Evolutionary conservation across 2,113 vertebrate genomes (phyloP), one percentile per base, ranked within the genome.

Genomic region (Caretta caretta): DNA sequence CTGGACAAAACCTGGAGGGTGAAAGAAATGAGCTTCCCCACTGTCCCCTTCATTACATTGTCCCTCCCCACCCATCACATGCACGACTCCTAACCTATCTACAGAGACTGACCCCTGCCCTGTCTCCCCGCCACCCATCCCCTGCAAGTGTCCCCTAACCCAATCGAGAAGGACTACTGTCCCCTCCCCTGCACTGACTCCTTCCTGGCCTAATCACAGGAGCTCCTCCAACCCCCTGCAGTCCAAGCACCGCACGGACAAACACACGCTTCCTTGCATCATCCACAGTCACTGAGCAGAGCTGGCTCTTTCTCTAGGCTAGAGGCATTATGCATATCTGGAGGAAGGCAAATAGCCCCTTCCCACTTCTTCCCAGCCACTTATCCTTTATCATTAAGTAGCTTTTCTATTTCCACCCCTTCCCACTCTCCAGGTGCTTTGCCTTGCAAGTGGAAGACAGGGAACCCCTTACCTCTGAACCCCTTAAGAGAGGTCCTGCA

Each of bases 391-490:
- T 56, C 31, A 22, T 79, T 81, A 53, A 84, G 76, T 51, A 0
- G 1, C 51, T 91, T 94, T 84, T 59, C 65, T 59, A 87, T 91
- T 88, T 46, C 84, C 48, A 0, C 31, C 80, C 51, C 10, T 54
- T 81, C 31, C 50, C 31, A 53, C 10, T 53, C 14, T 12, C 49
- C 17, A 5, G 16, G 31, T 51, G 13, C 49, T 50, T 53, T 50
- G 78, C 25, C 27, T 5, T 35, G 24, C 50, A 56, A 75, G 87
- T 83, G 54, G 29, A 59, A 81, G 88, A 57, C 1, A 0, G 78
- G 88, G 35, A 38, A 86, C 19, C 54, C 76, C 97, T 97, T 97
- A 97, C 97, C 96, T 97, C 91, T 1, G 0, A 54, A 89, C 49
- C 94, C 92, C 94, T 93, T 62, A 0, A 0, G 76, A 89, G 62